These are phyloP conservation scores for Balanococcus diminutus DNA, from an alignment of 2,888 invertebrate genomes.

Conservation along the genomic window DNA sequence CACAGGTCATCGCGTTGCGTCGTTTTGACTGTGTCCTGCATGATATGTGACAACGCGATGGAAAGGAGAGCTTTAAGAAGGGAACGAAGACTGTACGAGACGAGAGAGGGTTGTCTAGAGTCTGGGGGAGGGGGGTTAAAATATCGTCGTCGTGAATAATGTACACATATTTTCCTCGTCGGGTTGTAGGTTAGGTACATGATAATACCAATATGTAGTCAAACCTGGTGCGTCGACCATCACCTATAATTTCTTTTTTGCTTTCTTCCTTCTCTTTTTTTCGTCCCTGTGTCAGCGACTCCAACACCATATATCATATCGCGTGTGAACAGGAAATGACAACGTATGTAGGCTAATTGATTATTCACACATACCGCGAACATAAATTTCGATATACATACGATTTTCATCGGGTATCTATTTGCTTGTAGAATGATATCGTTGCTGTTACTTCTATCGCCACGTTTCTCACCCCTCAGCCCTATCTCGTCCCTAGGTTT, in stretches of 20 bases:
- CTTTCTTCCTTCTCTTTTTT: neutral
- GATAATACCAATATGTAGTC: neutral
- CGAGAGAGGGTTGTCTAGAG: neutral
- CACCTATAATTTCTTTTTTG: conserved; percentile 9
- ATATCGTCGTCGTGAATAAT: neutral
- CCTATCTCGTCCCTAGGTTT: too few relatives aligned
- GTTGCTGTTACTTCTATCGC: too few relatives aligned
- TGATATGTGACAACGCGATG: too few relatives aligned
- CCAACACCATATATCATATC: conserved; percentile 12
- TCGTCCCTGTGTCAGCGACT: neutral
- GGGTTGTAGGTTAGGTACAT: neutral
- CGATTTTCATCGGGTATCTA: neutral
- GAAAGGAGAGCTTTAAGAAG: too few relatives aligned
- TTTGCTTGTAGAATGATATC: too few relatives aligned
- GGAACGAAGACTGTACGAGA: neutral
- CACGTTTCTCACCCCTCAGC: too few relatives aligned
- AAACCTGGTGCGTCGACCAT: conserved; percentile 6
- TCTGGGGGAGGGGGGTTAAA: neutral
- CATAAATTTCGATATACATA: neutral
- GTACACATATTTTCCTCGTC: neutral
- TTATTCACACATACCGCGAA: conserved; percentile 14
- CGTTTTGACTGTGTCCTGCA: too few relatives aligned
- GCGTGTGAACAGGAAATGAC: conserved; percentile 16
- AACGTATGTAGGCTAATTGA: conserved; percentile 21
- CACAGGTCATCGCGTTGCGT: too few relatives aligned